Percentiles rank a stretch among this genome's conserved stretches.
These are phyloP conservation scores for Oryzias melastigma DNA, from an alignment of 2,113 vertebrate species.

Conservation along the genomic window DNA sequence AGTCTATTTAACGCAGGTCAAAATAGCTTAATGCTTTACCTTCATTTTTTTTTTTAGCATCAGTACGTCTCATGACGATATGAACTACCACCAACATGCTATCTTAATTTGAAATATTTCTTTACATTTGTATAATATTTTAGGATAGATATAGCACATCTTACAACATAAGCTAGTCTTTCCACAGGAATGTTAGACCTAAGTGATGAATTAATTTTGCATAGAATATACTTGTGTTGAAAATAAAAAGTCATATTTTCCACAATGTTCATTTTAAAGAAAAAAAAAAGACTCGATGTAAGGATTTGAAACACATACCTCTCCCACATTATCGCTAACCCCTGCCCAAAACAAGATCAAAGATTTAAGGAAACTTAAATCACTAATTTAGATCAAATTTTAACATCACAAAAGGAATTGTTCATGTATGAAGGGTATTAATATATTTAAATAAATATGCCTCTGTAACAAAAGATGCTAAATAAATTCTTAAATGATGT, in stretches of 20 bases:
- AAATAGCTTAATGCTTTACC: too few species aligned
- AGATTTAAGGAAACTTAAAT: too few species aligned
- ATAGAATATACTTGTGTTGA: conserved; percentile 69
- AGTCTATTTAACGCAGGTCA: too few species aligned
- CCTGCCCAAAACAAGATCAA: too few species aligned
- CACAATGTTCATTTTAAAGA: conserved; percentile 51
- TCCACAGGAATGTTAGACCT: conserved; percentile 54
- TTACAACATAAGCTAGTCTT: conserved; percentile 34
- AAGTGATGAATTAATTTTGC: conserved; percentile 66
- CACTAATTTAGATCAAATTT: too few species aligned
- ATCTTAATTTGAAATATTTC: conserved; percentile 8
- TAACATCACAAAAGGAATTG: too few species aligned
- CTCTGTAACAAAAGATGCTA: conserved; percentile 69
- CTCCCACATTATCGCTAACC: too few species aligned
- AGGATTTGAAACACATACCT: conserved; percentile 4
- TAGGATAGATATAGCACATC: conserved; percentile 46
- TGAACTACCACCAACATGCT: conserved; percentile 14
- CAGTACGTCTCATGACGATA: conserved; percentile 9
- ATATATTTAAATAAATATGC: conserved; percentile 71
- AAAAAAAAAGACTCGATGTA: conserved; percentile 50
- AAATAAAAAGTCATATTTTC: conserved; percentile 56
- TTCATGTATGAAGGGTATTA: conserved; percentile 60
- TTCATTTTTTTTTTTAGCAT: too few species aligned
- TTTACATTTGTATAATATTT: conserved; percentile 46
- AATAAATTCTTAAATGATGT: conserved; percentile 84